These are phyloP conservation scores for Drosophila multiciliata DNA, from an alignment of 2,888 invertebrate genomes.

Conservation along the genomic window DNA sequence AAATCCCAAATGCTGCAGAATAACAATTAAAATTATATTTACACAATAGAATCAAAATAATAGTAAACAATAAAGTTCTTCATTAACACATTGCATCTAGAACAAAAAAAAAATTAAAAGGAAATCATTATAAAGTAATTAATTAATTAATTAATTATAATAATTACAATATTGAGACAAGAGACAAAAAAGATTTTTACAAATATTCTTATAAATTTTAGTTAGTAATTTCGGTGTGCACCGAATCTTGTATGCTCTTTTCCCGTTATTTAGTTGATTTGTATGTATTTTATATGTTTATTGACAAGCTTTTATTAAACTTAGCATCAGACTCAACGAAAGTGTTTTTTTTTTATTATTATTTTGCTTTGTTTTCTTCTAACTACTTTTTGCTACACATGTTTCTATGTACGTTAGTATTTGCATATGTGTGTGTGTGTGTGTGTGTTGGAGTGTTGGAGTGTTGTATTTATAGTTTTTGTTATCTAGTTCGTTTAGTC, in stretches of 20 bases:
- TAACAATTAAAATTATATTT: constrained; percentile 77
- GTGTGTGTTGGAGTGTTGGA: background rate
- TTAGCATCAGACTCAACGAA: constrained; percentile 49
- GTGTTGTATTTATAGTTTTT: constrained; percentile 11
- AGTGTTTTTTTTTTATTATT: constrained; percentile 1
- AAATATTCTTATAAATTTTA: constrained; percentile 1
- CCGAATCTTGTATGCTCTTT: constrained; percentile 57
- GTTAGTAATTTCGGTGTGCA: constrained; percentile 40
- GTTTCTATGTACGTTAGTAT: background rate
- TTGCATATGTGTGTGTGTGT: background rate
- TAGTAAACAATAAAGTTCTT: constrained; percentile 23
- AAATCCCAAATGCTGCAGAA: constrained; percentile 48
- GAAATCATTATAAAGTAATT: constrained; percentile 9
- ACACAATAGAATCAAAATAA: constrained; percentile 63
- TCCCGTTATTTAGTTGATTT: constrained; percentile 36
- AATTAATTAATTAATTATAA: constrained; percentile 29
- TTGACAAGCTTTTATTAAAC: constrained; percentile 27
- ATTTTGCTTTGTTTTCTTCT: constrained; percentile 14
- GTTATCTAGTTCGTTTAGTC: constrained; percentile 31
- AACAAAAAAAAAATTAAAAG: background rate
- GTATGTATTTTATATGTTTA: background rate
- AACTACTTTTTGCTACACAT: constrained; percentile 26
- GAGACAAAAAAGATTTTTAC: constrained; percentile 19
- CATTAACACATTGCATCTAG: constrained; percentile 6
- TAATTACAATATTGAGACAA: constrained; percentile 16